Percentiles rank a stretch among this genome's conserved stretches.
Conservation (phyloP, 2,888 invertebrate genomes). For the Zygaena filipendulae region DNA sequence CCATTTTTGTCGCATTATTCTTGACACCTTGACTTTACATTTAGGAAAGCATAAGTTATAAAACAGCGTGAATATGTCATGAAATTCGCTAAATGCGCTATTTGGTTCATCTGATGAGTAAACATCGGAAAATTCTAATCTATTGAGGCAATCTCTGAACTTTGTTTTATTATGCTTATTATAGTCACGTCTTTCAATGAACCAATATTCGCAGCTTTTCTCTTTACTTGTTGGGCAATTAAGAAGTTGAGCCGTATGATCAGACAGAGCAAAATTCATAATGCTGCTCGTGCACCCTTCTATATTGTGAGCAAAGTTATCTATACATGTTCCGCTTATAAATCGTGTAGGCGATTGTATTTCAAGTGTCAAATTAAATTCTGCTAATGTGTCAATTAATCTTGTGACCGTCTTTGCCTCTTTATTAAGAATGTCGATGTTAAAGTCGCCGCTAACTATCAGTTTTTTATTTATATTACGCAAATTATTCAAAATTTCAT, state of each 20-base stretch:
- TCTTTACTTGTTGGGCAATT: not conserved
- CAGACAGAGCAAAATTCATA: slow-evolving; percentile 2
- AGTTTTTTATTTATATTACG: too few relatives aligned
- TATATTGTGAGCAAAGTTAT: too few relatives aligned
- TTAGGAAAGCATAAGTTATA: slow-evolving; percentile 6
- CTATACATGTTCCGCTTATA: too few relatives aligned
- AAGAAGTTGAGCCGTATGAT: not conserved
- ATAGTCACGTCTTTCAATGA: slow-evolving; percentile 1
- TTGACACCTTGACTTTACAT: not conserved
- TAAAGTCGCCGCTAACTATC: too few relatives aligned
- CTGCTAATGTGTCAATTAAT: too few relatives aligned
- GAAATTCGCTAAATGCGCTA: slow-evolving; percentile 3
- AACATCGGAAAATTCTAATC: slow-evolving; percentile 3
- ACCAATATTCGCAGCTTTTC: not conserved
- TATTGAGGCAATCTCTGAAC: slow-evolving; percentile 3
- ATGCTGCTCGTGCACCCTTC: slow-evolving; percentile 1
- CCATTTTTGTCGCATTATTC: too few relatives aligned
- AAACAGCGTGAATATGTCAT: slow-evolving; percentile 1
- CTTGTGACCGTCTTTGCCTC: too few relatives aligned
- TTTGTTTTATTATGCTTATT: slow-evolving; percentile 1
- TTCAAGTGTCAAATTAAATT: slow-evolving; percentile 6
- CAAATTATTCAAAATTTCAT: slow-evolving; percentile 3
- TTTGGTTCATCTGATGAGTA: slow-evolving; percentile 2
- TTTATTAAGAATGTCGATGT: too few relatives aligned
- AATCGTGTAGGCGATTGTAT: slow-evolving; percentile 3